Evolutionary conservation across 2,113 vertebrate genomes (phyloP).

Genomic region (Apaloderma vittatum): DNA sequence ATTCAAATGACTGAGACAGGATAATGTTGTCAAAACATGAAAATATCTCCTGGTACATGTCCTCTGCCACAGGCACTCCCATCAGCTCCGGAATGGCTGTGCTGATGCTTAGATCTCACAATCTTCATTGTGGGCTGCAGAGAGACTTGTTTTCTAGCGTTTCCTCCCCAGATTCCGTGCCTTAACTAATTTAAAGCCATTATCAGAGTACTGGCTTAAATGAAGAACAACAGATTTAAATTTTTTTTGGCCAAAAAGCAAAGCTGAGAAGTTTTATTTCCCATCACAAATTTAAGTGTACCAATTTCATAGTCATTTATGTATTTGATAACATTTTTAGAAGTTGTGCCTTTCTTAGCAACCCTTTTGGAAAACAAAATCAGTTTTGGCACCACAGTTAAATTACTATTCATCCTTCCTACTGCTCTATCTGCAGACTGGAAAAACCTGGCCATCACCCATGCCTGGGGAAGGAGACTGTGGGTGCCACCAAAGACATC

Average conservation of each 20-base stretch:
- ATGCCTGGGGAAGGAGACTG: background rate
- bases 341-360: background rate
- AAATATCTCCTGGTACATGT: background rate
- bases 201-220: background rate
- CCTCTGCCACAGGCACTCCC: accelerated
- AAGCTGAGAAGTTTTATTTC: background rate
- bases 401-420: background rate
- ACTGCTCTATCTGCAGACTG: background rate
- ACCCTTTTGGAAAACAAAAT: background rate
- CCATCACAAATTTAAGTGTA: background rate
- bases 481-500: background rate
- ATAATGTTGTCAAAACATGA: background rate
- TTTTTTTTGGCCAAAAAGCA: background rate
- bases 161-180: background rate
- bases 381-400: background rate
- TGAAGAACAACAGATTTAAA: background rate
- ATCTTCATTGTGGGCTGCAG: background rate
- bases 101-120: background rate
- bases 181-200: background rate
- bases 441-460: background rate
- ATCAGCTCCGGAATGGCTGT: background rate
- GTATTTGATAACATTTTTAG: background rate
- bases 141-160: background rate
- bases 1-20: background rate
- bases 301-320: background rate